Evolutionary conservation across 2,797 vertebrate genomes (phyloP).

Genomic region (Rhynchotus rufescens): DNA sequence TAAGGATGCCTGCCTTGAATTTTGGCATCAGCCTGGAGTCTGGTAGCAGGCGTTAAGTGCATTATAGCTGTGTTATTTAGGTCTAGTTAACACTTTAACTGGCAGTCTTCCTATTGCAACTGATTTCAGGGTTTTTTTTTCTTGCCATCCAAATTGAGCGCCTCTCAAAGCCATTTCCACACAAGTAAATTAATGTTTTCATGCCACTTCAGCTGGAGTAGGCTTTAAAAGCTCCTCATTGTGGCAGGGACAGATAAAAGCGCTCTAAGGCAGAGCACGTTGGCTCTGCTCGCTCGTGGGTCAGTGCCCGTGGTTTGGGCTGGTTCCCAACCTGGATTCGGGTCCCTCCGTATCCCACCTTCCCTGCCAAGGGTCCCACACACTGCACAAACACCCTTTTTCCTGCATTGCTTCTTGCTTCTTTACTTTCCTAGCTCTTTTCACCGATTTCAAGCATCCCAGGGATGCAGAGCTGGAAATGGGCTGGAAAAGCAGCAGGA

Average conservation of each 20-base stretch:
- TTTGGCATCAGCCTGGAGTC: neutral
- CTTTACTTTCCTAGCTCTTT: neutral
- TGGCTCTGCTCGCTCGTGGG: fast-evolving
- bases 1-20: neutral
- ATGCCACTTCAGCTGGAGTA: constrained; percentile 3
- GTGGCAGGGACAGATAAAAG: neutral
- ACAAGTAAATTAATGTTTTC: neutral
- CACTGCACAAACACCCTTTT: neutral
- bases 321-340: neutral
- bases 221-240: neutral
- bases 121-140: neutral
- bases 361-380: fast-evolving
- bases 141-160: constrained; percentile 2
- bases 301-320: neutral
- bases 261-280: neutral
- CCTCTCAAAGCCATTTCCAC: neutral
- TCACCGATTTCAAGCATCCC: neutral
- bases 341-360: fast-evolving
- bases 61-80: neutral
- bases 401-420: neutral
- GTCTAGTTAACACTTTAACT: neutral
- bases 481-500: neutral
- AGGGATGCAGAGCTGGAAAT: no score
- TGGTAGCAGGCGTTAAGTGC: neutral
- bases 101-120: neutral